Percentiles rank a stretch among this genome's conserved stretches.
These are phyloP conservation scores for Schlechtendalia chinensis DNA, from an alignment of 1,140 invertebrate species.

Conservation along the genomic window DNA sequence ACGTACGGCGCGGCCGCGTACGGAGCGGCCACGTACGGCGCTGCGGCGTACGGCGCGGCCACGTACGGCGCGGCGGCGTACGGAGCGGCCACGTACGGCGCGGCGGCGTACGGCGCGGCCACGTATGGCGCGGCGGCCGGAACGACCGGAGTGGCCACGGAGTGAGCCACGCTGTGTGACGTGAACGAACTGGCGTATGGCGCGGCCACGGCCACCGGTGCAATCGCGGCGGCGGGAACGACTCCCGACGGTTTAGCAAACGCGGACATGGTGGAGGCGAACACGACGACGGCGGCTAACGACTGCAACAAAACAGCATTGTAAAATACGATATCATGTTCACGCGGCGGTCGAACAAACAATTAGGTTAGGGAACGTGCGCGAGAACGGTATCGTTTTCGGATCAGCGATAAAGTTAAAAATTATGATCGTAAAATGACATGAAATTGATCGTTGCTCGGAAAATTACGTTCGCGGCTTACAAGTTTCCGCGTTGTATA, in stretches of 20 bases:
- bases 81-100: not conserved
- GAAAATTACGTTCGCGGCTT: too few relatives aligned
- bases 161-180: conserved; percentile 65
- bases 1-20: conserved; percentile 51
- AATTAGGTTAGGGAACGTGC: too few relatives aligned
- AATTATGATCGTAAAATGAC: too few relatives aligned
- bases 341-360: too few relatives aligned
- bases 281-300: conserved; percentile 3
- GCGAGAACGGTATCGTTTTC: too few relatives aligned
- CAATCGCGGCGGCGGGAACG: conserved; percentile 55
- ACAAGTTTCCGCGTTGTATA: too few relatives aligned
- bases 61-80: conserved; percentile 35
- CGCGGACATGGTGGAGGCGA: not conserved
- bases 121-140: conserved; percentile 57
- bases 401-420: too few relatives aligned
- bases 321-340: not conserved
- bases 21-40: conserved; percentile 52
- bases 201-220: conserved; percentile 59
- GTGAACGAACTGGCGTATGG: conserved; percentile 65
- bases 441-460: too few relatives aligned
- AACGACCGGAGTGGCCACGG: conserved; percentile 60
- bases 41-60: conserved; percentile 53
- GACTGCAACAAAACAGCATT: conserved; percentile 38
- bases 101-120: conserved; percentile 54
- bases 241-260: not conserved